phyloP scores from a whole-genome alignment of 2,797 vertebrate genomes.

The Salmo trutta region DNA sequence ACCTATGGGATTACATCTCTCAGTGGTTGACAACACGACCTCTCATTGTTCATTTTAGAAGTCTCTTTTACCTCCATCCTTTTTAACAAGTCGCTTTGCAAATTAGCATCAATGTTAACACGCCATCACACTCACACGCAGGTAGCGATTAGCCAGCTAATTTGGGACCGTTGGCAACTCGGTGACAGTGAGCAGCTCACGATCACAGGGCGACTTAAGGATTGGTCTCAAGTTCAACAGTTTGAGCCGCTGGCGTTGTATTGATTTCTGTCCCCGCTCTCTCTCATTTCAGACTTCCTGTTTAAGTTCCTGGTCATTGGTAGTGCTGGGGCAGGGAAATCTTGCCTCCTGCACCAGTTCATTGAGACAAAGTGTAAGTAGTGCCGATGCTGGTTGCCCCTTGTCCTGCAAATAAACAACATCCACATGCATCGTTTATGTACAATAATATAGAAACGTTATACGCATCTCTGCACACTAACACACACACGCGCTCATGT shows the following conservation, averaged over 20 bases:
- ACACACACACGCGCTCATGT: background rate
- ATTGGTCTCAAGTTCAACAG: constrained; percentile 34
- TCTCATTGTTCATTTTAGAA: background rate
- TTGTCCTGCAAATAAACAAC: background rate
- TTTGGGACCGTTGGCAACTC: constrained; percentile 35
- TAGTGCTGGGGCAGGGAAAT: constrained; percentile 92
- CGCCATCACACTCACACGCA: constrained; percentile 24
- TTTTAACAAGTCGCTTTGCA: background rate
- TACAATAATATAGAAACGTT: background rate
- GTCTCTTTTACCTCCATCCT: background rate
- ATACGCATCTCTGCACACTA: background rate
- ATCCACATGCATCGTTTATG: background rate
- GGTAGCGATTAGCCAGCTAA: constrained; percentile 50
- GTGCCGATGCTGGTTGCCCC: background rate
- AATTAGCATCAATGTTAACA: constrained; percentile 29
- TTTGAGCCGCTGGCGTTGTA: constrained; percentile 19
- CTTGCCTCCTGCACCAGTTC: constrained; percentile 95
- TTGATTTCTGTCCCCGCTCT: constrained; percentile 38
- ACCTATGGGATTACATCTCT: background rate
- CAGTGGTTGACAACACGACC: background rate
- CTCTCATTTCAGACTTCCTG: constrained; percentile 85
- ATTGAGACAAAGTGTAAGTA: constrained; percentile 94
- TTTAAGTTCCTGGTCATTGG: constrained; percentile 97
- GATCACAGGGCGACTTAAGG: constrained; percentile 50
- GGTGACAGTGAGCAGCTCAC: constrained; percentile 39